These are phyloP conservation scores for Pollachius pollachius DNA, from an alignment of 2,113 vertebrate species.

Conservation along the genomic window DNA sequence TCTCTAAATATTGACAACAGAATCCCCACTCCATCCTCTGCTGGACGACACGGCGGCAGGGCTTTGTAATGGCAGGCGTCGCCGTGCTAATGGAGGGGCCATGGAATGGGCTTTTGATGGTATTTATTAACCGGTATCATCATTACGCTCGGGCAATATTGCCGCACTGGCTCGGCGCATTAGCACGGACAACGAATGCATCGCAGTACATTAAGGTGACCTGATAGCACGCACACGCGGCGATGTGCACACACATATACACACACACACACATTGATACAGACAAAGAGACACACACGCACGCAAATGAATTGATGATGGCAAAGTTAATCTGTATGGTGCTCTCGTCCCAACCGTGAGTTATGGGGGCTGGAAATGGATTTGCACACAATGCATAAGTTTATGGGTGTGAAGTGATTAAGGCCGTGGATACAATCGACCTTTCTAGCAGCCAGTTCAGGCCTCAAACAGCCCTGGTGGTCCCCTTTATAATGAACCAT, in stretches of 20 bases:
- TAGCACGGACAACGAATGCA: constrained; percentile 31
- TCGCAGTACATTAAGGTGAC: constrained; percentile 37
- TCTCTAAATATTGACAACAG: constrained; percentile 40
- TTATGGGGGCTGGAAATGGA: constrained; percentile 46
- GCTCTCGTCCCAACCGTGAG: constrained; percentile 43
- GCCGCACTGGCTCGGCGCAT: constrained; percentile 41
- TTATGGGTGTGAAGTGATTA: constrained; percentile 37
- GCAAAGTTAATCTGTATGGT: constrained; percentile 52
- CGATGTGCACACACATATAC: no score
- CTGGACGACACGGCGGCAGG: background rate
- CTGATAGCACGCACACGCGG: constrained; percentile 27
- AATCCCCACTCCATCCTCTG: background rate
- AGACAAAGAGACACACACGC: constrained; percentile 3
- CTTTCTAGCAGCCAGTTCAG: constrained; percentile 35
- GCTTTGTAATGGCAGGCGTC: constrained; percentile 49
- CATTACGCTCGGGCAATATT: constrained; percentile 53
- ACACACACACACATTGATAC: no score
- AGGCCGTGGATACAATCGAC: constrained; percentile 49
- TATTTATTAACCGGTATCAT: constrained; percentile 61
- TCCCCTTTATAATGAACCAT: constrained; percentile 44
- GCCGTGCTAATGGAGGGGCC: constrained; percentile 33
- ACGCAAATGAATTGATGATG: constrained; percentile 52
- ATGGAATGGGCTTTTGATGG: constrained; percentile 51
- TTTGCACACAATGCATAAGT: constrained; percentile 46
- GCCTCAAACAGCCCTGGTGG: constrained; percentile 27